These are phyloP conservation scores for Rotaria socialis DNA, from an alignment of 2,888 invertebrate species.

Conservation along the genomic window DNA sequence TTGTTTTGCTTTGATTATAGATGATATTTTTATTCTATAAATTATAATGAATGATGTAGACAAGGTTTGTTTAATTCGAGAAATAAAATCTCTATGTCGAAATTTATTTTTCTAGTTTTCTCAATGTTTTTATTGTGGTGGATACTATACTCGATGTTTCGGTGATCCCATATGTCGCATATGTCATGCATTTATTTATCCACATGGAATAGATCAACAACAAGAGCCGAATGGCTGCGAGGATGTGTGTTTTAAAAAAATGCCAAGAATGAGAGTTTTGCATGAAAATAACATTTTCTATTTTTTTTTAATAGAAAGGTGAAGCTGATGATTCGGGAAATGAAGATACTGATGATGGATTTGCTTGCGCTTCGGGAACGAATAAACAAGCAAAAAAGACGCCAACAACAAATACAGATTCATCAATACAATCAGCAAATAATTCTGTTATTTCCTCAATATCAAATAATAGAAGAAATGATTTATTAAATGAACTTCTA, in stretches of 20 bases:
- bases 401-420: conserved; percentile 45
- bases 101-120: not conserved
- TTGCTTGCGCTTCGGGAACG: conserved; percentile 62
- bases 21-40: not conserved
- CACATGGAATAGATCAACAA: conserved; percentile 64
- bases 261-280: no score
- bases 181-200: conserved; percentile 85
- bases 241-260: not conserved
- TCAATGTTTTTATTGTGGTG: conserved; percentile 75
- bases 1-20: not conserved
- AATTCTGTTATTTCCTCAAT: conserved; percentile 47
- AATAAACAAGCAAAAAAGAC: conserved; percentile 48
- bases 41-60: not conserved
- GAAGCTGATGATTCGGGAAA: conserved; percentile 90
- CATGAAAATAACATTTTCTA: not conserved
- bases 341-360: conserved; percentile 72
- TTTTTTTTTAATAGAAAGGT: conserved; percentile 64
- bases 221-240: conserved; percentile 10
- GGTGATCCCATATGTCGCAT: conserved; percentile 84
- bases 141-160: conserved; percentile 84
- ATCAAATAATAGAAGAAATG: conserved; percentile 63
- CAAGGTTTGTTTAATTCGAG: not conserved
- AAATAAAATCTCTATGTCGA: not conserved
- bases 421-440: conserved; percentile 48
- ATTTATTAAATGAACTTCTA: conserved; percentile 64